Percentiles rank a stretch among this genome's conserved stretches.
Conservation (phyloP, 2,797 vertebrate species). For the Tapera naevia region DNA sequence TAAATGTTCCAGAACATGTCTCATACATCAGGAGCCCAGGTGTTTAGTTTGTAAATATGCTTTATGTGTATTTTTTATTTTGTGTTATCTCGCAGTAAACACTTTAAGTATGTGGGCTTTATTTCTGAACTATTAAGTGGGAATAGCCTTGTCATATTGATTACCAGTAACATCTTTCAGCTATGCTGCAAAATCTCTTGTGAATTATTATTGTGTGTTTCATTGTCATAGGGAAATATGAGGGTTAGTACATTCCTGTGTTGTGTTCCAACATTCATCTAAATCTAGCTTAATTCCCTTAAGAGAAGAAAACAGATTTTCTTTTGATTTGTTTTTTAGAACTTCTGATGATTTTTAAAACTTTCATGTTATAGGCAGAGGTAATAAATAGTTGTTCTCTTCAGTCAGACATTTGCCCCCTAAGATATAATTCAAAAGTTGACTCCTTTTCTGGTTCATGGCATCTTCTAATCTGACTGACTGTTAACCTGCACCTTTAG, state of each 20-base stretch:
- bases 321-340: background rate
- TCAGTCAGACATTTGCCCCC: background rate
- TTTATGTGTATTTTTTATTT: background rate
- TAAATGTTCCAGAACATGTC: background rate
- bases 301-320: background rate
- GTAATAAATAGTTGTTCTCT: background rate
- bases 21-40: background rate
- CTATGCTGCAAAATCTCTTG: background rate
- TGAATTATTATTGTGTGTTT: background rate
- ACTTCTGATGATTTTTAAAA: background rate
- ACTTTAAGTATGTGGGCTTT: background rate
- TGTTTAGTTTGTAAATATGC: background rate
- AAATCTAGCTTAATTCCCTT: background rate
- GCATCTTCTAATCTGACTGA: background rate
- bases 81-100: conserved; percentile 4
- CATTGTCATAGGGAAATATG: background rate
- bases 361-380: background rate
- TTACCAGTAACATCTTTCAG: background rate
- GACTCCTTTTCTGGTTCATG: background rate
- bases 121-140: background rate
- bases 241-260: background rate
- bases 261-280: background rate
- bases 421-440: background rate
- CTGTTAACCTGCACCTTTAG: background rate
- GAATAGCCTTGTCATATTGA: background rate